A percentile compares a stretch with the other conserved stretches of the same genome.
Evolutionary conservation across 2,797 vertebrate genomes (phyloP).

Genomic region (Schizopygopsis pylzovi): DNA sequence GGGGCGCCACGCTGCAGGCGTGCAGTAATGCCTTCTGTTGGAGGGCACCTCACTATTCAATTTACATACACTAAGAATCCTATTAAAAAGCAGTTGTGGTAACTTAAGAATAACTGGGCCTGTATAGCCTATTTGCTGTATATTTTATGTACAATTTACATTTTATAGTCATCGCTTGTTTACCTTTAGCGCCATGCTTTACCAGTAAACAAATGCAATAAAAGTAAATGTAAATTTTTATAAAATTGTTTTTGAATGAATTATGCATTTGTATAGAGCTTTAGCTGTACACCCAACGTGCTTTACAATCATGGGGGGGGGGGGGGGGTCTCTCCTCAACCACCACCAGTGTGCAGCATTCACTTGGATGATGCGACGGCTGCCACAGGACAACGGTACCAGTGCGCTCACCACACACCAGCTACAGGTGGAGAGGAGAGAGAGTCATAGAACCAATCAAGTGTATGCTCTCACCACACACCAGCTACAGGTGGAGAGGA

Average conservation of each 20-base stretch:
- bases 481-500: no score
- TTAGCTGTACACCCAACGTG: no score
- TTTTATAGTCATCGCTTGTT: background rate
- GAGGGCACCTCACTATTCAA: background rate
- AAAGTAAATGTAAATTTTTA: background rate
- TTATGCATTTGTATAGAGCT: no score
- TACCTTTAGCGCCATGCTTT: background rate
- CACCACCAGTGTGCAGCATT: no score
- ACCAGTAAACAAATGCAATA: background rate
- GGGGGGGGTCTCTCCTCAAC: no score
- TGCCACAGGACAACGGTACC: no score
- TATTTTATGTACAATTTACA: background rate
- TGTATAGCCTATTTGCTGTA: background rate
- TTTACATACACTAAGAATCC: background rate
- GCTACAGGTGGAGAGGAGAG: no score
- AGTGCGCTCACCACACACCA: no score
- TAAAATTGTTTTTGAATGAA: background rate
- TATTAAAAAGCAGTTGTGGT: background rate
- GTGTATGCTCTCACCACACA: no score
- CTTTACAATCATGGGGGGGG: no score
- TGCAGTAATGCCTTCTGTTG: background rate
- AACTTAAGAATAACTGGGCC: background rate
- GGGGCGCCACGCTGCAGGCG: slow-evolving; percentile 3
- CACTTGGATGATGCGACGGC: no score
- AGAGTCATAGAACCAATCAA: no score